Base-by-base conservation (phyloP, 2,797 vertebrate genomes). In the Erpetoichthys calabaricus region DNA sequence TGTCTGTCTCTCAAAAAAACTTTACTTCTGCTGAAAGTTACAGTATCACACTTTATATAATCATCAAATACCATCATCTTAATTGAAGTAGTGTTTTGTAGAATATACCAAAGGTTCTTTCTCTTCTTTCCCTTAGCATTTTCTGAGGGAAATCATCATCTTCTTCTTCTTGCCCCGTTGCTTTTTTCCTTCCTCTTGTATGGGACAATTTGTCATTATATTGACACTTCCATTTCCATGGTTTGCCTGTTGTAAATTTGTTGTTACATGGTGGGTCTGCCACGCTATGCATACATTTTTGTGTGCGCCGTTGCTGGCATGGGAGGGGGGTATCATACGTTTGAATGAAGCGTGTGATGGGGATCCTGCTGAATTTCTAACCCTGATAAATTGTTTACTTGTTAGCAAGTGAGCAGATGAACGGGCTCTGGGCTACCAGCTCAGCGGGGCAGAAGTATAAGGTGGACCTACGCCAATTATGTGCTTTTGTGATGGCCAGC, bases 381-480 rank as follows among this genome's bases (percentile, higher is more conserved):
- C 80, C 84, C 83, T 88, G 83, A 86, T 88, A 89, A 85, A 87
- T 88, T 83, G 84, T 86, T 81, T 77, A 80, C 77, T 85, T 85
- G 83, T 86, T 83, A 84, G 80, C 53, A 45, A 78, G 82, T 76
- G 78, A 73, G 78, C 74, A 80, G 77, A 69, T 77, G 80, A 75
- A 71, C 66, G 65, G 75, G 73, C 79, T 57, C 53, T 72, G 67
- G 79, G 73, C 82, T 80, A 66, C 59, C 51, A 70, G 69, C 83
- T 65, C 83, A 85, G 86, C 78, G 3, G 84, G 87, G 82, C 77
- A 75, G 81, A 79, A 80, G 79, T 81, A 80, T 79, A 82, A 89
- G 85, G 83, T 87, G 85, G 84, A 87, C 87, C 78, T 82, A 88
- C 68, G 86, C 82, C 86, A 88, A 89, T 89, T 87, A 89, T 58